Base-by-base conservation (phyloP, 2,797 vertebrate genomes). In the Pitangus sulphuratus region DNA sequence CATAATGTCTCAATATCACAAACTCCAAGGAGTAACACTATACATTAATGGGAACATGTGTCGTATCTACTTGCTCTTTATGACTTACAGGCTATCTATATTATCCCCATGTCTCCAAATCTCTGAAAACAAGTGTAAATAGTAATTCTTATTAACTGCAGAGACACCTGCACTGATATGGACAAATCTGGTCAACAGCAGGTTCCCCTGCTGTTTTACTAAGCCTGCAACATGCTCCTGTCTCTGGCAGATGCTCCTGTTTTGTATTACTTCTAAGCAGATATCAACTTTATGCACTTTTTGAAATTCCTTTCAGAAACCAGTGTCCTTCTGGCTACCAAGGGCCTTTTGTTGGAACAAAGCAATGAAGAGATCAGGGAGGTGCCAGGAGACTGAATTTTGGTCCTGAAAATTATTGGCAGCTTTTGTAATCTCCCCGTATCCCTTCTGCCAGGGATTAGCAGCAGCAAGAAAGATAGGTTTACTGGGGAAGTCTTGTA, bases 201-300 rank as follows among this genome's bases (percentile, higher is more conserved):
- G 97, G 97, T 94, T 95, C 96, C 94, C 97, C 98, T 97, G 97
- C 98, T 97, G 97, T 97, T 98, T 96, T 95, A 95, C 98, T 97
- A 97, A 96, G 95, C 94, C 85, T 92, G 96, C 97, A 96, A 94
- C 95, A 93, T 91, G 96, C 89, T 97, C 96, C 89, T 84, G 80
- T 96, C 90, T 97, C 96, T 87, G 89, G 95, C 97, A 98, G 97
- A 97, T 97, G 97, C 90, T 97, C 82, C 76, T 80, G 74, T 89
- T 97, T 89, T 93, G 80, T 88, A 90, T 96, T 95, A 87, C 94
- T 97, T 96, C 89, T 89, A 96, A 95, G 95, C 94, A 97, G 96
- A 96, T 39, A 97, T 66, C 70, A 97, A 97, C 93, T 96, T 96
- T 57, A 82, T 83, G 88, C 92, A 95, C 82, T 90, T 96, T 97